phyloP scores from a whole-genome alignment of 2,797 vertebrate species.

The Muscicapa comitata region DNA sequence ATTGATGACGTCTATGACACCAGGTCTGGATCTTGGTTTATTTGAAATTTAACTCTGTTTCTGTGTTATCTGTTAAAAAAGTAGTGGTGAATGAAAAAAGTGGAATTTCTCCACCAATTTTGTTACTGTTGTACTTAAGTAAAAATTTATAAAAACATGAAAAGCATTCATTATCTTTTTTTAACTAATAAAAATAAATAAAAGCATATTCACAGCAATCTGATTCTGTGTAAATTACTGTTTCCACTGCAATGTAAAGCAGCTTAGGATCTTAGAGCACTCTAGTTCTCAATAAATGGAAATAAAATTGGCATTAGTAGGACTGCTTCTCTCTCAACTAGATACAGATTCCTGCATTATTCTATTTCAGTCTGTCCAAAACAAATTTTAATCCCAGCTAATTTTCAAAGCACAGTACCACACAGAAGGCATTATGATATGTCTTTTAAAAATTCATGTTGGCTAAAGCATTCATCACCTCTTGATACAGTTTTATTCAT shows the following conservation, averaged over 20 bases:
- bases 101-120: background rate
- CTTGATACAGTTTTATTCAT: background rate
- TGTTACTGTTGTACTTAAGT: background rate
- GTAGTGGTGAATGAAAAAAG: background rate
- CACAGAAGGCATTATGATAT: background rate
- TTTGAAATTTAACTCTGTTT: constrained; percentile 57
- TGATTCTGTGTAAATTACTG: background rate
- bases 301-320: background rate
- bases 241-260: background rate
- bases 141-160: background rate
- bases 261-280: background rate
- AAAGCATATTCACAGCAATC: background rate
- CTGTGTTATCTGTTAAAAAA: constrained; percentile 61
- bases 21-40: constrained; percentile 73
- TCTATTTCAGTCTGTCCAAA: background rate
- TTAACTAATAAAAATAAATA: background rate
- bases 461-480: background rate
- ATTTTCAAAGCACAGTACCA: background rate
- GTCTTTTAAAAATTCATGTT: background rate
- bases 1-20: constrained; percentile 65
- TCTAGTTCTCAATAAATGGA: background rate
- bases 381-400: background rate
- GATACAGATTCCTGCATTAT: background rate
- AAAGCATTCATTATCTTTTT: background rate
- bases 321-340: background rate